These are phyloP conservation scores for Mormyrus proboscirostris DNA, from an alignment of 2,797 vertebrate species.

Conservation along the genomic window DNA sequence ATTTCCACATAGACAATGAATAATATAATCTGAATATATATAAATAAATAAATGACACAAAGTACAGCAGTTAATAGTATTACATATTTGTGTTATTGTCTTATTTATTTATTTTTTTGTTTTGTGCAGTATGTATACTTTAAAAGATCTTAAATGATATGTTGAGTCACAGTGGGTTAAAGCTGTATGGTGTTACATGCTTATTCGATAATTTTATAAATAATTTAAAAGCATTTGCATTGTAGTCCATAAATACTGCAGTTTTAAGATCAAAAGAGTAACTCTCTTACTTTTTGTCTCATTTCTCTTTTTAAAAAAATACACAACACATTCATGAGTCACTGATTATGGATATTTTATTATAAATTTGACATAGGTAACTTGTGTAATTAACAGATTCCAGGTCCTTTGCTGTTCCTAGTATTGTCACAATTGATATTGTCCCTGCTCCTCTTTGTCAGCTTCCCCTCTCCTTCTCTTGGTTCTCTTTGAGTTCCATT, in stretches of 20 bases:
- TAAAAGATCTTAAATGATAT: not conserved
- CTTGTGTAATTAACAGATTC: not conserved
- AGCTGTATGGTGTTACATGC: not conserved
- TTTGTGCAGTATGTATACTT: not conserved
- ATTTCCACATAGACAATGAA: not conserved
- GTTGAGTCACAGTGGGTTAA: not conserved
- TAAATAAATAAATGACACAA: not conserved
- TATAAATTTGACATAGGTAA: conserved; percentile 30
- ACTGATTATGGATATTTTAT: not conserved
- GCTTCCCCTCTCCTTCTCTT: not conserved
- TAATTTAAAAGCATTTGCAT: not conserved
- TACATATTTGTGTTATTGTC: not conserved
- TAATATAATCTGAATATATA: not conserved
- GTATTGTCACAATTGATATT: not conserved
- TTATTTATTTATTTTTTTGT: not conserved
- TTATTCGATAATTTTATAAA: not conserved
- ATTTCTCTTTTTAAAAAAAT: not conserved
- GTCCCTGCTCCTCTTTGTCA: conserved; percentile 16
- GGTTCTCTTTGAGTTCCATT: not conserved
- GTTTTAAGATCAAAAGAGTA: not conserved
- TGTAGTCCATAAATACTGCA: not conserved
- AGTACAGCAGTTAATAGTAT: not conserved
- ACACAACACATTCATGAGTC: conserved; percentile 11
- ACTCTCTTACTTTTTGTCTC: not conserved
- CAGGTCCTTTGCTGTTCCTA: not conserved